Conservation (phyloP, 2,113 vertebrate genomes). For the Crotalus tigris region DNA sequence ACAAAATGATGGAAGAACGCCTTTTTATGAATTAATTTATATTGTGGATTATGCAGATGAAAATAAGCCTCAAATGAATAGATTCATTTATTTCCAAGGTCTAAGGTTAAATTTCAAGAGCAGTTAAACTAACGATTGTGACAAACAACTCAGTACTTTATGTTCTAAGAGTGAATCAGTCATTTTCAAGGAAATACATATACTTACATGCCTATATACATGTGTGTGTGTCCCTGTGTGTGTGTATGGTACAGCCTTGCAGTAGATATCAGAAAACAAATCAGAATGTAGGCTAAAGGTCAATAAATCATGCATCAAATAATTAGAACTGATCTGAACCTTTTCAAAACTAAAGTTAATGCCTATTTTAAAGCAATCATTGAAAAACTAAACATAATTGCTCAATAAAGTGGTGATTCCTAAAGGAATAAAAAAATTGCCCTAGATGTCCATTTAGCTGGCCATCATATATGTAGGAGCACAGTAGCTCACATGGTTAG, state of each 20-base stretch:
- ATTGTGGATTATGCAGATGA: neutral
- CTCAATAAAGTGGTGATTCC: neutral
- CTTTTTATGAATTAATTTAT: neutral
- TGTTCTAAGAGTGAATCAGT: conserved; percentile 9
- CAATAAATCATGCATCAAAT: neutral
- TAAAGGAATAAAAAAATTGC: neutral
- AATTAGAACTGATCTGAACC: neutral
- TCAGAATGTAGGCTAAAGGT: conserved; percentile 1
- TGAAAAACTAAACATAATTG: neutral
- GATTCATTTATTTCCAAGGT: conserved; percentile 6
- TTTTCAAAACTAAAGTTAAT: neutral
- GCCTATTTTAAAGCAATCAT: conserved; percentile 3
- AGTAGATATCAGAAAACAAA: conserved; percentile 1
- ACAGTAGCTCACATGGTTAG: neutral
- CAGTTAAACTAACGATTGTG: conserved; percentile 1
- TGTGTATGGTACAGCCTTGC: neutral
- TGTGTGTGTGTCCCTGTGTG: neutral
- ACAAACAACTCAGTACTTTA: conserved; percentile 8
- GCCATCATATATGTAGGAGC: neutral
- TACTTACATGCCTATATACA: neutral
- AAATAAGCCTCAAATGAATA: neutral
- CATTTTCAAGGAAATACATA: conserved; percentile 23
- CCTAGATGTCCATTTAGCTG: neutral
- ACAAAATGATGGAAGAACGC: no score
- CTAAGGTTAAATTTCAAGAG: conserved; percentile 22